Base-by-base conservation (phyloP, 2,888 invertebrate species). In the Timema cristinae region DNA sequence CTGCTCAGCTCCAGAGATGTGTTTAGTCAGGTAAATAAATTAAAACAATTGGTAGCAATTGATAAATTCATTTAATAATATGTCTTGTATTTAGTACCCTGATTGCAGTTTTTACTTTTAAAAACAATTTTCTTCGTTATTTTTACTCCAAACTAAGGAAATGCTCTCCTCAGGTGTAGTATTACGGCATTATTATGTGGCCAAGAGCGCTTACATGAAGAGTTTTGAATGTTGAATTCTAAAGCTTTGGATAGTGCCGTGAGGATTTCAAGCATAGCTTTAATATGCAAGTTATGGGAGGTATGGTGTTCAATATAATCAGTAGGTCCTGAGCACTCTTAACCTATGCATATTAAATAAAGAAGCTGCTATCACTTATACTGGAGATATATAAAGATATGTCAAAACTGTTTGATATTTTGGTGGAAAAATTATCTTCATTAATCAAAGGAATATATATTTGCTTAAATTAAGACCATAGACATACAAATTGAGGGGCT, bases 1-100 rank as follows among this genome's bases (percentile, higher is more conserved):
- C 86, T 96, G 68, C 83, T 94, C 51, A 84, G 89, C 6, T 90
- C 91, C 2, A 86, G 89, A 73, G 85, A 87, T 6, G 84, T 89
- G 13, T 91, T 91, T 81, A 89, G 88, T 79, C 85, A 87, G 78
- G 82, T 83, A 77, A 75, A 74, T 66, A 32, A 32, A 32, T 4
- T 1, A 4, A 32, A 32, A 32, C 32, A 32, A 32, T 32, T 32
- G 32, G 16, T 68, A 11, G 15, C 15, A 11, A 32, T 32, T 32
- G 32, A 32, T 32, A 32, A 32, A 32, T 2, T 32, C 32, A 32
- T 32, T 32, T 32, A 32, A 32, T 2, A 32, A 32, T 16, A n/a
- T 69, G 52, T 52, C 13, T 8, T 32, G 15, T 47, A 67, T 71
- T 48, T 71, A 13, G 15, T 51, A n/a, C 63, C 32, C 11, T 52